Conservation (phyloP, 2,113 vertebrate species). For the Lepisosteus osseus region DNA sequence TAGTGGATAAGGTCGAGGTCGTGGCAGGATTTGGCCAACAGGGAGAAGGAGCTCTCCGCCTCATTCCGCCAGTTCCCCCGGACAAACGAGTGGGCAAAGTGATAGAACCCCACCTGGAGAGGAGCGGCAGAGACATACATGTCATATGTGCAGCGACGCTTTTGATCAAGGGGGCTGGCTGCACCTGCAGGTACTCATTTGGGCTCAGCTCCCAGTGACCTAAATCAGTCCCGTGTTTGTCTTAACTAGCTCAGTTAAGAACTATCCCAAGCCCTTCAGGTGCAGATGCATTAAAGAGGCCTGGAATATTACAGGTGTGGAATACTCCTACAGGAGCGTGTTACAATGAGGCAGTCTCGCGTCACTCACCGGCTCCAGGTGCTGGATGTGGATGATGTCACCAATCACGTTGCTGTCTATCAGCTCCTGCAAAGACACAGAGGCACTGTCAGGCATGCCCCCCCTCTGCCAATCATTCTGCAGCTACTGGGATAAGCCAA, state of each 20-base stretch:
- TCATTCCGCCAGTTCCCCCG: constrained; percentile 81
- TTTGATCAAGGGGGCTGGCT: too few relatives aligned
- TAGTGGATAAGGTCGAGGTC: constrained; percentile 76
- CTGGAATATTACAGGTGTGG: not conserved
- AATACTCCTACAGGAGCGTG: not conserved
- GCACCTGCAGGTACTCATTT: too few relatives aligned
- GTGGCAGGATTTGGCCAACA: constrained; percentile 78
- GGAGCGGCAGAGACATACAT: constrained; percentile 6
- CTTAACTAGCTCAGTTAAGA: too few relatives aligned
- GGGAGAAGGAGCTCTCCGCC: constrained; percentile 70
- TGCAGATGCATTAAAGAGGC: not conserved
- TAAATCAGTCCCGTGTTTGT: too few relatives aligned
- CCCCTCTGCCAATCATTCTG: not conserved
- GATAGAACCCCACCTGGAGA: constrained; percentile 73
- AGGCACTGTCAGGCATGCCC: not conserved
- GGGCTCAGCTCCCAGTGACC: too few relatives aligned
- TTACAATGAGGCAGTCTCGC: not conserved
- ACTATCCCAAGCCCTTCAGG: too few relatives aligned
- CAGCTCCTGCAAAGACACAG: constrained; percentile 52
- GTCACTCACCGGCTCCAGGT: constrained; percentile 70
- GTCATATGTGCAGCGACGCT: too few relatives aligned
- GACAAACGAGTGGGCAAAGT: constrained; percentile 81
- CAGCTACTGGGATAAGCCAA: not conserved
- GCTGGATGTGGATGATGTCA: constrained; percentile 77
- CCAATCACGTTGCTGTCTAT: constrained; percentile 67